Evolutionary conservation across 1,140 invertebrate species (phyloP).

Genomic region (Lepidotrigona ventralis): DNA sequence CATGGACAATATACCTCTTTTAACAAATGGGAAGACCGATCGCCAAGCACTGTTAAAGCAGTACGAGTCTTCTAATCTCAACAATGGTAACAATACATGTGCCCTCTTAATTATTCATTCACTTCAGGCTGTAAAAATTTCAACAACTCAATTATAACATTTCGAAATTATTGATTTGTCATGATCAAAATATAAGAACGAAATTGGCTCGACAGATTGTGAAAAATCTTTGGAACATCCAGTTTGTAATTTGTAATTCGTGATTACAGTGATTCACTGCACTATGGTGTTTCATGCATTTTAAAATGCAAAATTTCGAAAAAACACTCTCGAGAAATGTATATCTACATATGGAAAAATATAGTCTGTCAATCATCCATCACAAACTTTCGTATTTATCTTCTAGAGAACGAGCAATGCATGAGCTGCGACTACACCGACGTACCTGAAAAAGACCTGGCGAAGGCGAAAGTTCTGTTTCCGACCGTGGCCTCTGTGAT

Average conservation of each 20-base stretch:
- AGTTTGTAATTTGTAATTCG: too few species aligned
- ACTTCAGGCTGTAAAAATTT: too few species aligned
- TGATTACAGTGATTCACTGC: too few species aligned
- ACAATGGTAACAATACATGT: slow-evolving; percentile 76
- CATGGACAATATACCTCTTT: slow-evolving; percentile 86
- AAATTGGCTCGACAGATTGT: too few species aligned
- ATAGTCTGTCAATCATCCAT: too few species aligned
- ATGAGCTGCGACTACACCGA: slow-evolving; percentile 83
- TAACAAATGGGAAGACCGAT: slow-evolving; percentile 93
- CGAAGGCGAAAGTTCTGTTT: slow-evolving; percentile 85
- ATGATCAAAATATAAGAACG: too few species aligned
- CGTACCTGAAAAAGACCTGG: slow-evolving; percentile 81
- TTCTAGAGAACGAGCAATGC: slow-evolving; percentile 76
- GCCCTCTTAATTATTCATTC: neutral
- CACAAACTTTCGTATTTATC: neutral
- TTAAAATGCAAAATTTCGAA: too few species aligned
- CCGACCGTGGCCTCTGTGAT: slow-evolving; percentile 87
- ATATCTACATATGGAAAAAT: neutral
- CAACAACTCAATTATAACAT: too few species aligned
- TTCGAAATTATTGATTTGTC: too few species aligned
- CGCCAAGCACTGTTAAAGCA: slow-evolving; percentile 86
- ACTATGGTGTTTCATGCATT: too few species aligned
- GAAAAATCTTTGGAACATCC: too few species aligned
- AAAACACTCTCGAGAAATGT: too few species aligned
- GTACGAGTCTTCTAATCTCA: slow-evolving; percentile 84